Evolutionary conservation across 2,797 vertebrate genomes (phyloP).

Genomic region (Notolabrus celidotus): DNA sequence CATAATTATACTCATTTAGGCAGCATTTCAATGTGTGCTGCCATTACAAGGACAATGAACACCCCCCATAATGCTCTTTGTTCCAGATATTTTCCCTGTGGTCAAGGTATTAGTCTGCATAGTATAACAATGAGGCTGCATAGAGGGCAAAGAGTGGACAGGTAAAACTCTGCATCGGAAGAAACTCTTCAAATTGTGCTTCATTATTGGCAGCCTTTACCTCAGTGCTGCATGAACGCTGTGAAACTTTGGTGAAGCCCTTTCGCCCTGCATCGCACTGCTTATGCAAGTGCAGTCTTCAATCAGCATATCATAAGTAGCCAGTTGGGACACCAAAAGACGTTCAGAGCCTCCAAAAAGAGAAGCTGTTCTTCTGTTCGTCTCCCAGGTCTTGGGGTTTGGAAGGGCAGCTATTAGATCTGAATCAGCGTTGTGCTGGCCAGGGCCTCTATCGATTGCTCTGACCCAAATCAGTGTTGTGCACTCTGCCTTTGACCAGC

Average conservation of each 20-base stretch:
- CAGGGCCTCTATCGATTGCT: slow-evolving; percentile 62
- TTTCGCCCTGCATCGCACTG: not conserved
- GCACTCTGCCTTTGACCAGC: slow-evolving; percentile 38
- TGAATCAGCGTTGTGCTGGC: slow-evolving; percentile 53
- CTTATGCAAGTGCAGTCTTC: slow-evolving; percentile 28
- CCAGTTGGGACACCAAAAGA: slow-evolving; percentile 17
- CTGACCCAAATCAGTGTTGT: slow-evolving; percentile 70
- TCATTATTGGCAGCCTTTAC: slow-evolving; percentile 1
- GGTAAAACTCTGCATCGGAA: slow-evolving; percentile 17
- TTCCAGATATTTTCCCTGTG: slow-evolving; percentile 52
- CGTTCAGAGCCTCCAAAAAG: slow-evolving; percentile 19
- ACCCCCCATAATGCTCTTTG: slow-evolving; percentile 52
- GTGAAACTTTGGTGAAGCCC: not conserved
- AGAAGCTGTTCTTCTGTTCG: slow-evolving; percentile 16
- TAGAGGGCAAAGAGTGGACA: slow-evolving; percentile 14
- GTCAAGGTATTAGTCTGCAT: slow-evolving; percentile 54
- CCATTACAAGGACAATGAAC: slow-evolving; percentile 74
- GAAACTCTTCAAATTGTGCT: slow-evolving; percentile 23
- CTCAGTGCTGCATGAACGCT: not conserved
- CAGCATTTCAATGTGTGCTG: slow-evolving; percentile 67
- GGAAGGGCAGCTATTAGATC: slow-evolving; percentile 57
- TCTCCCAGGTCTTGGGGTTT: slow-evolving; percentile 26
- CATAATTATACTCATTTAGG: slow-evolving; percentile 80
- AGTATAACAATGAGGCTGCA: slow-evolving; percentile 39
- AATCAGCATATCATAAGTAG: slow-evolving; percentile 19